Conservation (phyloP, 1,140 invertebrate species). For the Epicauta chinensis region DNA sequence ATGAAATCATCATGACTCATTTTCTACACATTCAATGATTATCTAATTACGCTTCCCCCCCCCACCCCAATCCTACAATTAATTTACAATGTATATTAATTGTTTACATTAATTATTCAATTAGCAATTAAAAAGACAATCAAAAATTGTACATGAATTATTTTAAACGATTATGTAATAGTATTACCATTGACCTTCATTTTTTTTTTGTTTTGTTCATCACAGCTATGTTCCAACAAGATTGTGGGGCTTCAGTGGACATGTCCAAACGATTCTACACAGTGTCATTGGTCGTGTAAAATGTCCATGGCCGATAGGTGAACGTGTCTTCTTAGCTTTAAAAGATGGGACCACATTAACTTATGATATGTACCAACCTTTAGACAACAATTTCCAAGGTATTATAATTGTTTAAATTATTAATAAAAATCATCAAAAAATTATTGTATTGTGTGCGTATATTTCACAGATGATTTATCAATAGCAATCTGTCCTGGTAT, state of each 20-base stretch:
- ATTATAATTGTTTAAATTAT: conserved; percentile 15
- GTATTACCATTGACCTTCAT: no score
- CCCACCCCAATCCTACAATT: no score
- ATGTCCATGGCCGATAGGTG: conserved; percentile 79
- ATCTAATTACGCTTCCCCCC: no score
- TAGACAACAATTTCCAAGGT: conserved; percentile 61
- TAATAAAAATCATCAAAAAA: neutral
- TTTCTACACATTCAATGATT: neutral
- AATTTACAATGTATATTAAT: no score
- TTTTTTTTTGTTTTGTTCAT: no score
- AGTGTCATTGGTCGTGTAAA: conserved; percentile 80
- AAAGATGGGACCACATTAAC: conserved; percentile 82
- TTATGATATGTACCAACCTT: conserved; percentile 85
- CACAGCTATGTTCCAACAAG: conserved; percentile 86
- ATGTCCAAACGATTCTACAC: conserved; percentile 87
- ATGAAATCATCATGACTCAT: neutral
- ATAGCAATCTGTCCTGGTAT: conserved; percentile 88
- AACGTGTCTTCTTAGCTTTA: conserved; percentile 65
- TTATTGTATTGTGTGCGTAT: no score
- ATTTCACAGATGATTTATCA: conserved; percentile 72
- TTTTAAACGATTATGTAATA: no score
- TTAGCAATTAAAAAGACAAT: no score
- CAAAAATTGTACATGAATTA: no score
- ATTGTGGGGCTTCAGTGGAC: conserved; percentile 90
- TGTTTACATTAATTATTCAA: no score